Evolutionary conservation across 2,113 vertebrate species (phyloP), one percentile per base, ranked within the genome.

Genomic region (Onychostruthus taczanowskii): DNA sequence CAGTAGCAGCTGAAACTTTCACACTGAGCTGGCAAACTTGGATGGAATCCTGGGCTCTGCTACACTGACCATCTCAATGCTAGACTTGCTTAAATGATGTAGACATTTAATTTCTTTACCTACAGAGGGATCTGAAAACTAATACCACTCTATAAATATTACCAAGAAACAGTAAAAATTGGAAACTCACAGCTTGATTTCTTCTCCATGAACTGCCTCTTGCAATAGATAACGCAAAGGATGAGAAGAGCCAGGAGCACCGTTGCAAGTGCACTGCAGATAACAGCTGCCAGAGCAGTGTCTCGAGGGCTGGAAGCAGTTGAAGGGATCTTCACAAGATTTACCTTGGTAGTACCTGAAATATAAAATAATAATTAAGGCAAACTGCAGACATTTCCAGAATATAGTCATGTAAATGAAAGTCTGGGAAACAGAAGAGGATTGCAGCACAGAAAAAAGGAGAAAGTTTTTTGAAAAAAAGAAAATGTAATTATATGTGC

Each of bases 211-310:
- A 99, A 98, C 95, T 99, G 99, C 53, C 99, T 98, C 97, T 99
- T 99, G 93, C 99, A 99, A 85, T 99, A 99, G 97, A 99, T 99
- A 93, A 98, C 97, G 13, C 99, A 99, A n/a, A 99, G 98, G 87
- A 99, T 98, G 52, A 99, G 98, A 61, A 99, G 98, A 58, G 99
- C 99, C 73, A 99, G 98, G 77, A 99, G 98, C 50, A 99, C 99
- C 0, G 99, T 99, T 17, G 99, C 98, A 95, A 99, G 97, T 7
- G 99, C 99, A 9, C 99, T 99, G 97, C 99, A 99, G 97, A 99
- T 99, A 67, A 99, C 98, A 0, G 99, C 99, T 1, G 99, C 99
- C 88, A 99, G 97, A 30, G 99, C 99, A 27, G 99, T 98, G 96
- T 99, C 99, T 81, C 99, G 97, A 3, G 99, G 99, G 85, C 99